Base-by-base conservation (phyloP, 2,888 invertebrate genomes). In the Odontothrips loti region DNA sequence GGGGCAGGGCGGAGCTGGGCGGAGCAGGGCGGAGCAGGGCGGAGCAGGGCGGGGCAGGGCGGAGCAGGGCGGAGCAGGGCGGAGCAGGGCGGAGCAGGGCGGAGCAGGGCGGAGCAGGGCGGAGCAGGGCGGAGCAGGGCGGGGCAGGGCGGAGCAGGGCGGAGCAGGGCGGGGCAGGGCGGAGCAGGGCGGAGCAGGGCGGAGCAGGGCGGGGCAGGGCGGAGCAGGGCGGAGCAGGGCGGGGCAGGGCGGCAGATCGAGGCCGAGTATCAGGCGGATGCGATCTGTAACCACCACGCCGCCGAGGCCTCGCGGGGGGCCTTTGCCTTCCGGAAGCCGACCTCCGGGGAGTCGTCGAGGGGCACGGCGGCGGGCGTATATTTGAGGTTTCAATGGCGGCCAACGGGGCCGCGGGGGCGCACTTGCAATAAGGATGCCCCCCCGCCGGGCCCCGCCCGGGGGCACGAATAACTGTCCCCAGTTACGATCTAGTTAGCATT, bases 401-500 rank as follows among this genome's bases (percentile, higher is more conserved):
- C 9, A 9, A 0, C 68, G 68, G 20, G 20, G 63, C 63, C 20
- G 48, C n/a, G 20, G n/a, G n/a, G n/a, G n/a, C n/a, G n/a, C n/a
- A n/a, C n/a, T n/a, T n/a, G 15, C 58, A 20, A 20, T 58, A 20
- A 58, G 58, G 17, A 15, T 17, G 15, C 20, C 58, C 15, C 51
- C 51, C 15, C 58, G 15, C 58, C 58, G 51, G 51, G 51, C 58
- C 34, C 34, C 58, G 15, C n/a, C 58, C 58, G 15, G 11, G 68
- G 34, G 34, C 34, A 75, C 68, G 68, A 75, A 75, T 75, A 75
- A 75, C 68, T 75, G 68, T 75, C 68, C 68, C 23, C 68, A 23
- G 68, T 75, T 75, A 75, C 68, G 68, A 75, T 75, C 68, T 75
- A 75, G 68, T 75, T 75, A 75, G 68, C 68, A 75, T 75, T 75